Conservation (phyloP, 2,797 vertebrate genomes). For the Sitta carolinensis region DNA sequence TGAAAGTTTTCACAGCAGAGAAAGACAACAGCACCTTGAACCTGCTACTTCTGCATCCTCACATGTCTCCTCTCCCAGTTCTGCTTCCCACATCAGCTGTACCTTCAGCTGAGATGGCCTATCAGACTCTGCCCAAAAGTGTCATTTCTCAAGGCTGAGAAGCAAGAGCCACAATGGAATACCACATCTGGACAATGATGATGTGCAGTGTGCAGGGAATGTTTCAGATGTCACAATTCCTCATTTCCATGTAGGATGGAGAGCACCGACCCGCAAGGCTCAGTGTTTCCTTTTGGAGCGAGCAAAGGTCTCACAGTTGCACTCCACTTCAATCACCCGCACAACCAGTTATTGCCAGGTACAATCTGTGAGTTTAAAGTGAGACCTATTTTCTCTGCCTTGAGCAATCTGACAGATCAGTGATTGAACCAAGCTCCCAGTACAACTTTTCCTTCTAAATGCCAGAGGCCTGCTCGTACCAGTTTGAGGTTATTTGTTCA, state of each 20-base stretch:
- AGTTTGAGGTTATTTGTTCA: constrained; percentile 11
- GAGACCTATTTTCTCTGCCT: background rate
- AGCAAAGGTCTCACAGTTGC: background rate
- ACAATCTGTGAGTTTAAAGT: background rate
- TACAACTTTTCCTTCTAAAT: background rate
- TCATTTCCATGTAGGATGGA: background rate
- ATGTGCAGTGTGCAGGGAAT: background rate
- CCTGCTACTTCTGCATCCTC: background rate
- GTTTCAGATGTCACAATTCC: background rate
- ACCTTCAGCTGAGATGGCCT: background rate
- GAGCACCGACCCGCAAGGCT: background rate
- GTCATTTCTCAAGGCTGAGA: background rate
- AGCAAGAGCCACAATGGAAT: background rate
- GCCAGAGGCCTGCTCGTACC: background rate
- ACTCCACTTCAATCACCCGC: background rate
- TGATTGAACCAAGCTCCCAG: background rate
- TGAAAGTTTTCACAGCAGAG: background rate
- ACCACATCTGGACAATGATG: background rate
- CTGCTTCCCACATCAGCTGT: background rate
- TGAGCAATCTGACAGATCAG: background rate
- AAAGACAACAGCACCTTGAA: background rate
- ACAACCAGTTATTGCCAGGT: background rate
- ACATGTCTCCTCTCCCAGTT: background rate
- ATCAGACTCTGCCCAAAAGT: background rate
- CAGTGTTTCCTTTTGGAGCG: background rate